Percentiles rank a stretch among this genome's conserved stretches.
phyloP scores from a whole-genome alignment of 2,888 invertebrate species.

The Nomada flava region DNA sequence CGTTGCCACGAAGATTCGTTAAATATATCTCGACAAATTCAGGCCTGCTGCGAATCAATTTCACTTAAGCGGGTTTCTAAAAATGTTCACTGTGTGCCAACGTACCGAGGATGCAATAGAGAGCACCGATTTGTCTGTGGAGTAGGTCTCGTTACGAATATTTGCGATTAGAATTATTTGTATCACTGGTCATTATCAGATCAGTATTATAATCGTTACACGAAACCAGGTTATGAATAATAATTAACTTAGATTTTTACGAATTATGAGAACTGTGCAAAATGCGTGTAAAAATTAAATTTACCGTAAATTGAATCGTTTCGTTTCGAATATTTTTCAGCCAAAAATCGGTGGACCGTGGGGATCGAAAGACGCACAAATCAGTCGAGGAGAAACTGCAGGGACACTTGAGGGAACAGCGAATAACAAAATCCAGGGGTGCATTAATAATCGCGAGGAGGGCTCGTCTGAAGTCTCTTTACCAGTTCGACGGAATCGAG shows the following conservation, averaged over 20 bases:
- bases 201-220: neutral
- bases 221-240: conserved; percentile 7
- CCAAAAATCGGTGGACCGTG: conserved; percentile 31
- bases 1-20: neutral
- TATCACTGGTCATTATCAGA: no score
- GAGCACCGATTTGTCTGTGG: neutral
- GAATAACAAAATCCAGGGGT: conserved; percentile 50
- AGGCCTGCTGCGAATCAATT: neutral
- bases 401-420: conserved; percentile 41
- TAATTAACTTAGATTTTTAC: no score
- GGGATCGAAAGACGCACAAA: conserved; percentile 21
- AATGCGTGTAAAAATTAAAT: no score
- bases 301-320: no score
- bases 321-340: conserved; percentile 20
- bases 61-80: neutral
- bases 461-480: conserved; percentile 58
- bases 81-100: conserved; percentile 18
- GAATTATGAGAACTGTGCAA: no score
- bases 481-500: conserved; percentile 58
- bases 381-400: conserved; percentile 39
- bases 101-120: neutral
- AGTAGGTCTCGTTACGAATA: neutral
- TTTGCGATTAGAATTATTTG: neutral
- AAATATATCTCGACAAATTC: conserved; percentile 10
- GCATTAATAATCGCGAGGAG: conserved; percentile 63